Evolutionary conservation across 2,797 vertebrate species (phyloP), one percentile per base, ranked within the genome.

Genomic region (Peromyscus attwateri): DNA sequence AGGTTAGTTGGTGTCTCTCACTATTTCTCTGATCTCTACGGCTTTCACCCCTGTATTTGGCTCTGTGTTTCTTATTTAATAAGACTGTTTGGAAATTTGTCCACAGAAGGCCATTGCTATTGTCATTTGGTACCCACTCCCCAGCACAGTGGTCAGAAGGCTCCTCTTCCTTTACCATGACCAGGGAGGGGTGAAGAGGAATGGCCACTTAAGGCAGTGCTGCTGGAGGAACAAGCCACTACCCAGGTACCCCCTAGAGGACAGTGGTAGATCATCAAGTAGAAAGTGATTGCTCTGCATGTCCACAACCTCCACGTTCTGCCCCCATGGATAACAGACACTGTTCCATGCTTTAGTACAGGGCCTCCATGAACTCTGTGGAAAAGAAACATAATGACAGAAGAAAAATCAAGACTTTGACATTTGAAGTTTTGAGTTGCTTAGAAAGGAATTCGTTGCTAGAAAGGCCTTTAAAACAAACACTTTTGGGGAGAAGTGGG

Each of bases 381-480:
- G 88, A 87, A 97, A 89, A 0, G 46, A 94, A 68, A 68, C 25
- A 75, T 29, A 17, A 10, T 25, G 46, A 57, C 7, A 92, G 62
- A n/a, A 93, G 40, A 88, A 91, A 73, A 92, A 90, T 80, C 29
- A 87, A 55, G 70, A 70, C 83, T 97, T 95, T 94, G 77, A 85
- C 62, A 82, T 92, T 84, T 88, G 16, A 29, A 29, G 7, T 80
- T 96, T 95, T 80, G 75, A 89, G 37, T 82, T 73, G 43, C 70
- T 93, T 88, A 92, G 77, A 94, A 84, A 88, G 76, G 90, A 85
- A 85, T 91, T 89, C 52, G 80, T 95, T 93, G 19, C 43, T 29
- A 43, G 75, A 85, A 64, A 73, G n/a, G 3, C 66, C 62, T 82
- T 2, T 46, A 81, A 93, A 83, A 83, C 75, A 95, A 37, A 46